These are phyloP conservation scores for Pica pica DNA, from an alignment of 2,113 vertebrate species.

Conservation along the genomic window DNA sequence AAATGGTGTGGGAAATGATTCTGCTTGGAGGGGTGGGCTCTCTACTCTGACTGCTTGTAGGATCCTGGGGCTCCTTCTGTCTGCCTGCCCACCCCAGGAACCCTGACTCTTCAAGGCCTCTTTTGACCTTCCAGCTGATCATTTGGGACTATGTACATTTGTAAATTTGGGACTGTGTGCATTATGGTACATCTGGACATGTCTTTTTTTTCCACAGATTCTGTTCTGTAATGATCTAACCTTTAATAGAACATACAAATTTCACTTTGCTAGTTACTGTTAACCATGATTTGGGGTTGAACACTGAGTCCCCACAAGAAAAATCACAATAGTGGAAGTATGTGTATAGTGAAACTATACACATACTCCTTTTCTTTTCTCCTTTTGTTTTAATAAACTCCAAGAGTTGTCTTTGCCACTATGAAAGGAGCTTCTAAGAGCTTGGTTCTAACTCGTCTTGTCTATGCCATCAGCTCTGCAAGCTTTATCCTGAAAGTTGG, in stretches of 20 bases:
- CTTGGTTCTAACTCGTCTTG: rapidly evolving
- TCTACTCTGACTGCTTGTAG: neutral
- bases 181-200: too few relatives aligned
- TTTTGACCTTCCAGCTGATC: neutral
- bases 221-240: neutral
- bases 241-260: neutral
- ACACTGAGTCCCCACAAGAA: rapidly evolving
- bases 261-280: neutral
- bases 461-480: neutral
- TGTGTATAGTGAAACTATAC: neutral
- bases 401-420: neutral
- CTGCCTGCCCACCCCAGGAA: neutral
- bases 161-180: neutral
- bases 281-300: neutral
- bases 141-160: neutral
- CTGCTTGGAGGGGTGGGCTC: neutral
- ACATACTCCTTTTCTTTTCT: neutral
- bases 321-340: neutral
- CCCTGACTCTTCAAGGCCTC: neutral
- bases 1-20: neutral
- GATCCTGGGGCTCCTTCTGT: neutral
- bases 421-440: neutral
- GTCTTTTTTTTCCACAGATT: neutral
- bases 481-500: neutral
- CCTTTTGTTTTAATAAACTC: neutral